Conservation (phyloP, 1,140 invertebrate genomes). For the Dolichoris vasculosae region DNA sequence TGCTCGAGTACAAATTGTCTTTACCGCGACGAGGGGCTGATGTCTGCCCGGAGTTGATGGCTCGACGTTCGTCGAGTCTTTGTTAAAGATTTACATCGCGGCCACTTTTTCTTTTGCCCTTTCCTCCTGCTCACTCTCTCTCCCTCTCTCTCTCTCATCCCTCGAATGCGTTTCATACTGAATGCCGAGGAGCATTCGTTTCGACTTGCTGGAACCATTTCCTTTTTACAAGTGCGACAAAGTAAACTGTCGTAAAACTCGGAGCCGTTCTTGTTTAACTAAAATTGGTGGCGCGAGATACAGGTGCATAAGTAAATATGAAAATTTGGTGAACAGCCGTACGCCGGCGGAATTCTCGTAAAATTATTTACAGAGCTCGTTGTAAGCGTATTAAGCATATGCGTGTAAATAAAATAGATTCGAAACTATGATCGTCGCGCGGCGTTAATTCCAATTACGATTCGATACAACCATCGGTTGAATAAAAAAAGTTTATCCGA, state of each 20-base stretch:
- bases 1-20: slow-evolving; percentile 37
- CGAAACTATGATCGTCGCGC: too few relatives aligned
- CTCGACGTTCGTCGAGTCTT: slow-evolving; percentile 28
- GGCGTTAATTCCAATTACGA: too few relatives aligned
- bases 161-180: not conserved
- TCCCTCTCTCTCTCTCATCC: not conserved
- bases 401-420: not conserved
- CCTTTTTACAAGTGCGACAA: slow-evolving; percentile 34
- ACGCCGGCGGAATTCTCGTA: not conserved
- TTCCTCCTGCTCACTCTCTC: not conserved
- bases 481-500: too few relatives aligned
- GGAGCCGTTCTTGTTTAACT: not conserved
- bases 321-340: not conserved
- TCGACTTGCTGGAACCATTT: not conserved
- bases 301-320: slow-evolving; percentile 30
- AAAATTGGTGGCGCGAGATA: not conserved
- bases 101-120: slow-evolving; percentile 1
- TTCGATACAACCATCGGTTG: too few relatives aligned
- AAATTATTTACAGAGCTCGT: not conserved
- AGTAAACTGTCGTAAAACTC: slow-evolving; percentile 34
- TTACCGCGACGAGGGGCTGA: slow-evolving; percentile 15
- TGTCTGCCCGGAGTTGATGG: not conserved
- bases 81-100: slow-evolving; percentile 50
- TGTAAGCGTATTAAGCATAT: not conserved
- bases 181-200: not conserved